Conservation (phyloP, 2,113 vertebrate species). For the Lycaon pictus region DNA sequence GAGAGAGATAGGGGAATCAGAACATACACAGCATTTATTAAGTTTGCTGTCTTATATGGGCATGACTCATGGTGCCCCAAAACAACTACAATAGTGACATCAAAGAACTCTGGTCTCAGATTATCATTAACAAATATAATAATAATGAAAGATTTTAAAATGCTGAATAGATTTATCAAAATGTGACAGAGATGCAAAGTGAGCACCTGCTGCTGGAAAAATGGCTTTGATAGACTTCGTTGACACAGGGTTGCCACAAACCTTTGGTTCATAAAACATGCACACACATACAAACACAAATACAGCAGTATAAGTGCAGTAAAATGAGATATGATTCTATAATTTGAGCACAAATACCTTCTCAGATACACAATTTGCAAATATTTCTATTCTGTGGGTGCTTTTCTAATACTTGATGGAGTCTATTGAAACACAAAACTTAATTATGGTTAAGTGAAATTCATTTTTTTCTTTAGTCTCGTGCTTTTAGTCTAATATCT, state of each 20-base stretch:
- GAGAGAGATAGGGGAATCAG: background rate
- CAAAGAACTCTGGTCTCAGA: background rate
- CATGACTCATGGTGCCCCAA: background rate
- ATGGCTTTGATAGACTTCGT: background rate
- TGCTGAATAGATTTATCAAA: background rate
- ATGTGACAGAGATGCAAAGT: background rate
- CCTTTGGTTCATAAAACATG: background rate
- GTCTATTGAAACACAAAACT: conserved; percentile 43
- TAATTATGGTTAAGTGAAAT: conserved; percentile 26
- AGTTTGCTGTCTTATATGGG: background rate
- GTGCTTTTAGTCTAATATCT: background rate
- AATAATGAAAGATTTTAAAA: background rate
- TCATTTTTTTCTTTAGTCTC: background rate
- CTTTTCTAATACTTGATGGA: conserved; percentile 1
- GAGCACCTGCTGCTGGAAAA: background rate
- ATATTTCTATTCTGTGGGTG: background rate
- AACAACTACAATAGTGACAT: background rate
- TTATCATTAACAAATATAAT: background rate
- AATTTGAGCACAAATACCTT: background rate
- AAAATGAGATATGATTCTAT: background rate
- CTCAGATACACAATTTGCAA: background rate
- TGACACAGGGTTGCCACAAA: background rate
- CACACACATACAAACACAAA: too few species aligned
- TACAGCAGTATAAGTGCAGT: background rate
- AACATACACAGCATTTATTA: background rate